These are phyloP conservation scores for Drosophila sp. DNA, from an alignment of 1,140 invertebrate genomes.

Conservation along the genomic window DNA sequence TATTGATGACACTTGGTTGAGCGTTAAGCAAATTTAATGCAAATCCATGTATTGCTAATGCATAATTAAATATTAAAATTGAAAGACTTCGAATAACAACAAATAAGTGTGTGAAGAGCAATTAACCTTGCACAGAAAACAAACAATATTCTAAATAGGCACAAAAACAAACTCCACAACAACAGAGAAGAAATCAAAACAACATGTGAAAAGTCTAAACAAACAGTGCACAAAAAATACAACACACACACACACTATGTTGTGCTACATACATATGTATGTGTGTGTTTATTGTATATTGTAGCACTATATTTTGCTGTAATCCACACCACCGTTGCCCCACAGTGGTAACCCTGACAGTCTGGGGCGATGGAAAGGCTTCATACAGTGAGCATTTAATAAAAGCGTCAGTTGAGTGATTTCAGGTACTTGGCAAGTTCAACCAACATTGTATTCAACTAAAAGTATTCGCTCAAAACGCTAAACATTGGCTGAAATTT, in stretches of 20 bases:
- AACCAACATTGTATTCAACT: too few relatives aligned
- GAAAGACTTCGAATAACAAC: slow-evolving; percentile 15
- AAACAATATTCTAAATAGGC: slow-evolving; percentile 35
- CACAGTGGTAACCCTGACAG: slow-evolving; percentile 49
- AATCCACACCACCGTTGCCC: slow-evolving; percentile 54
- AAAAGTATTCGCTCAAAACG: too few relatives aligned
- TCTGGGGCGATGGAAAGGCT: slow-evolving; percentile 37
- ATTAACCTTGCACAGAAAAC: slow-evolving; percentile 56
- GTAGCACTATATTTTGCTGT: slow-evolving; percentile 34
- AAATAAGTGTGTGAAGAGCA: slow-evolving; percentile 28
- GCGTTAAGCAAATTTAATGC: slow-evolving; percentile 13
- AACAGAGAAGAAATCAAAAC: slow-evolving; percentile 52
- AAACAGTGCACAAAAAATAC: slow-evolving; percentile 46
- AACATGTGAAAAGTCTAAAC: slow-evolving; percentile 69
- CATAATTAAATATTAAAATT: slow-evolving; percentile 33
- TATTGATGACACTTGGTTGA: not conserved
- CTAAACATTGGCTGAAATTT: too few relatives aligned
- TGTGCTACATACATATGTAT: not conserved
- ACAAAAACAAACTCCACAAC: slow-evolving; percentile 39
- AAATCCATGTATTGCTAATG: slow-evolving; percentile 29
- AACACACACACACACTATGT: slow-evolving; percentile 6
- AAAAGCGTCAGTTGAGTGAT: not conserved
- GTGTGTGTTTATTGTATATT: slow-evolving; percentile 9
- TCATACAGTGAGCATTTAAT: slow-evolving; percentile 11
- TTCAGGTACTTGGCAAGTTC: too few relatives aligned